Percentiles rank a stretch among this genome's conserved stretches.
Evolutionary conservation across 2,113 vertebrate species (phyloP).

Genomic region (Leiothrix lutea): DNA sequence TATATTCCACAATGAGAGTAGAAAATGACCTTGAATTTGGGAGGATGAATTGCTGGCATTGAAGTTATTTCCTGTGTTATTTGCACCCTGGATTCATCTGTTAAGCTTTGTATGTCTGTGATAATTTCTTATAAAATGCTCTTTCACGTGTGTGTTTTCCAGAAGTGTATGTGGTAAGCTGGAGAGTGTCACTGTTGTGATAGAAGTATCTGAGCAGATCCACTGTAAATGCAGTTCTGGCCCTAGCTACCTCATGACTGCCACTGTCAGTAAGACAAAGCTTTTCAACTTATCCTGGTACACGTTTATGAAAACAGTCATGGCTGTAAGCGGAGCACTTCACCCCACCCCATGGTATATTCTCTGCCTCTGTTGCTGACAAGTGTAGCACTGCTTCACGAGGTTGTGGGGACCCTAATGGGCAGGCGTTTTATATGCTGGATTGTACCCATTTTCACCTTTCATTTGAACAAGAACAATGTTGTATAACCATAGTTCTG

Average conservation of each 20-base stretch:
- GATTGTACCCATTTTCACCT: background rate
- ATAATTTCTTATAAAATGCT: background rate
- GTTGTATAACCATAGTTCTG: background rate
- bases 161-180: background rate
- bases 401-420: background rate
- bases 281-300: background rate
- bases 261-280: background rate
- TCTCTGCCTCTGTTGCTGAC: background rate
- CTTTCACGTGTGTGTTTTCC: background rate
- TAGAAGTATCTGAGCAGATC: background rate
- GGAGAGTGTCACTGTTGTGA: background rate
- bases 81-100: background rate
- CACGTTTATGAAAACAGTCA: background rate
- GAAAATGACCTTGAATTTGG: slow-evolving; percentile 43
- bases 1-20: background rate
- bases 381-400: background rate
- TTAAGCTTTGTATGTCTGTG: background rate
- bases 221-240: background rate
- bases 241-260: background rate
- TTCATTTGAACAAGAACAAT: background rate
- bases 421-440: background rate
- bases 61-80: background rate
- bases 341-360: accelerated
- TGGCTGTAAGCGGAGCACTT: background rate
- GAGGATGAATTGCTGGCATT: background rate